Percentiles rank a stretch among this genome's conserved stretches.
These are phyloP conservation scores for Poeciliopsis turneri DNA, from an alignment of 2,797 vertebrate species.

Conservation along the genomic window DNA sequence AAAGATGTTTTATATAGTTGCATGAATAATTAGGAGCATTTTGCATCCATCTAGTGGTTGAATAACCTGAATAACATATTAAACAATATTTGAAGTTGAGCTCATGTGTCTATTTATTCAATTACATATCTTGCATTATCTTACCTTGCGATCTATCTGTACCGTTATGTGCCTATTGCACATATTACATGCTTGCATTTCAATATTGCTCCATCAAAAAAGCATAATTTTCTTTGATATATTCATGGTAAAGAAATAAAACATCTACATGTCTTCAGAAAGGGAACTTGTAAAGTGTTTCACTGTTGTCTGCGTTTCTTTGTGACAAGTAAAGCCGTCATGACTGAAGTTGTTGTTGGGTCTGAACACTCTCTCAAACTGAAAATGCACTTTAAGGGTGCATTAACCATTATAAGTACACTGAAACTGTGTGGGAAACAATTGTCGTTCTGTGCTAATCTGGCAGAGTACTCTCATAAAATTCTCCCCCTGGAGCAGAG, in stretches of 20 bases:
- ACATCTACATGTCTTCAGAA: neutral
- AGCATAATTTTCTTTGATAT: neutral
- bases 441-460: conserved; percentile 1
- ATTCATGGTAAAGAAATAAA: neutral
- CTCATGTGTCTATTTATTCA: too few relatives aligned
- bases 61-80: too few relatives aligned
- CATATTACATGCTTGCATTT: neutral
- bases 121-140: neutral
- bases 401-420: neutral
- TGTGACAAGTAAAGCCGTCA: neutral
- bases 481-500: conserved; percentile 5
- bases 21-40: too few relatives aligned
- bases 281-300: neutral
- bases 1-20: too few relatives aligned
- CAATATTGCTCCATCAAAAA: neutral
- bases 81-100: too few relatives aligned
- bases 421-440: conserved; percentile 1
- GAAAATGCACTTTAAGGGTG: neutral
- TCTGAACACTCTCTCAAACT: neutral
- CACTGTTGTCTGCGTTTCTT: neutral
- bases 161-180: neutral
- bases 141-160: neutral
- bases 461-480: conserved; percentile 1
- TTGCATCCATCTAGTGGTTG: too few relatives aligned
- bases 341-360: neutral